Percentiles rank a stretch among this genome's conserved stretches.
Evolutionary conservation across 2,888 invertebrate species (phyloP).

Genomic region (Gasteruption jaculator): DNA sequence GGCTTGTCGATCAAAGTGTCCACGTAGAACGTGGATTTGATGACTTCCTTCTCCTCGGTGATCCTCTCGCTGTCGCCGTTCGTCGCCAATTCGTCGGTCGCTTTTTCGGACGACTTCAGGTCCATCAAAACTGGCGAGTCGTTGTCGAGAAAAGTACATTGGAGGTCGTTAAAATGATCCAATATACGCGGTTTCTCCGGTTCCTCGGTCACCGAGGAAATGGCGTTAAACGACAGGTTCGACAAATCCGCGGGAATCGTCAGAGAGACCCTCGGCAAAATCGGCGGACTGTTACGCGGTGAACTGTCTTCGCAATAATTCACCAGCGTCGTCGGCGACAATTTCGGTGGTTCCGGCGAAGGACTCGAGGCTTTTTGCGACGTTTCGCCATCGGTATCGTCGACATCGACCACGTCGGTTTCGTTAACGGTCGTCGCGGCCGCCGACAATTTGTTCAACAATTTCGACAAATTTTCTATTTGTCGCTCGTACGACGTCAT

Average conservation of each 20-base stretch:
- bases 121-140: no score
- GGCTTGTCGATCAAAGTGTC: no score
- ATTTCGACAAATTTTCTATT: slow-evolving; percentile 36
- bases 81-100: no score
- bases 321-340: slow-evolving; percentile 30
- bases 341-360: slow-evolving; percentile 34
- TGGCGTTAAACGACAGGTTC: no score
- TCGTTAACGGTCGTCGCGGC: slow-evolving; percentile 8
- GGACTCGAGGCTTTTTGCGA: slow-evolving; percentile 1
- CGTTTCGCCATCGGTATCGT: slow-evolving; percentile 5
- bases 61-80: no score
- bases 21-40: no score
- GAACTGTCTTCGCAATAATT: slow-evolving; percentile 21
- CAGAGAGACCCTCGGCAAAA: slow-evolving; percentile 29
- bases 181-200: no score
- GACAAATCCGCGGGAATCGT: slow-evolving; percentile 18
- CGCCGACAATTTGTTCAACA: slow-evolving; percentile 32
- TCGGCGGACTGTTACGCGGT: slow-evolving; percentile 33
- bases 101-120: no score
- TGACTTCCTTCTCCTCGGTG: no score
- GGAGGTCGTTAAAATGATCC: no score
- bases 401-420: slow-evolving; percentile 8
- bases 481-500: slow-evolving; percentile 36
- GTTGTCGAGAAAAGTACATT: no score
- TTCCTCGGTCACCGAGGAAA: no score